Evolutionary conservation across 1,140 invertebrate genomes (phyloP).

Genomic region (Tetramorium alpestre): DNA sequence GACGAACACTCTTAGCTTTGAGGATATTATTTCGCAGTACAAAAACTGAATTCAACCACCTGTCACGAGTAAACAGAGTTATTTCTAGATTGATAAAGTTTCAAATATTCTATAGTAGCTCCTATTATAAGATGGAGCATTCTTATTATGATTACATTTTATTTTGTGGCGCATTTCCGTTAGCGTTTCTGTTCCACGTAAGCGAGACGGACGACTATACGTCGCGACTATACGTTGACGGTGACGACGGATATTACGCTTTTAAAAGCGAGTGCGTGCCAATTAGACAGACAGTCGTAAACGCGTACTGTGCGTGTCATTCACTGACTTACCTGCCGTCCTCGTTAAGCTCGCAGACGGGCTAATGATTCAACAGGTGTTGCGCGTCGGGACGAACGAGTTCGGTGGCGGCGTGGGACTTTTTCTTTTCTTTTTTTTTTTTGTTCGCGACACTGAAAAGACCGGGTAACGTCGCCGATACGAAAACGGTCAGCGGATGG

Average conservation of each 20-base stretch:
- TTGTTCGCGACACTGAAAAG: conserved; percentile 48
- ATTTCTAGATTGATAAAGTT: background rate
- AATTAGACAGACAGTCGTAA: conserved; percentile 52
- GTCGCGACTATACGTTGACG: background rate
- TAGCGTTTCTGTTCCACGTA: background rate
- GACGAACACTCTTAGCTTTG: background rate
- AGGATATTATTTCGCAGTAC: background rate
- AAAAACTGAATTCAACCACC: background rate
- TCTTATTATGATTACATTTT: background rate
- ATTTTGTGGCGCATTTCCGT: background rate
- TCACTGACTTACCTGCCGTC: conserved; percentile 74
- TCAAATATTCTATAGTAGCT: background rate
- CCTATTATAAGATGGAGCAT: background rate
- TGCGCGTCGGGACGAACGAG: conserved; percentile 66
- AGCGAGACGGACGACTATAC: background rate
- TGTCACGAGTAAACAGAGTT: background rate
- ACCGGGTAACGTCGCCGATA: conserved; percentile 42
- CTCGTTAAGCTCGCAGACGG: conserved; percentile 72
- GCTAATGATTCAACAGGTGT: conserved; percentile 77
- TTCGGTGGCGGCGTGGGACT: background rate
- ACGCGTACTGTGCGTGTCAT: conserved; percentile 60
- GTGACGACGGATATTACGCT: background rate
- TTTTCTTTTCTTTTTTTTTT: conserved; percentile 29
- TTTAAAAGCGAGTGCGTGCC: conserved; percentile 17
- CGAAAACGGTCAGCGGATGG: conserved; percentile 35